phyloP scores from a whole-genome alignment of 1,140 invertebrate species.

The Formica exsecta region DNA sequence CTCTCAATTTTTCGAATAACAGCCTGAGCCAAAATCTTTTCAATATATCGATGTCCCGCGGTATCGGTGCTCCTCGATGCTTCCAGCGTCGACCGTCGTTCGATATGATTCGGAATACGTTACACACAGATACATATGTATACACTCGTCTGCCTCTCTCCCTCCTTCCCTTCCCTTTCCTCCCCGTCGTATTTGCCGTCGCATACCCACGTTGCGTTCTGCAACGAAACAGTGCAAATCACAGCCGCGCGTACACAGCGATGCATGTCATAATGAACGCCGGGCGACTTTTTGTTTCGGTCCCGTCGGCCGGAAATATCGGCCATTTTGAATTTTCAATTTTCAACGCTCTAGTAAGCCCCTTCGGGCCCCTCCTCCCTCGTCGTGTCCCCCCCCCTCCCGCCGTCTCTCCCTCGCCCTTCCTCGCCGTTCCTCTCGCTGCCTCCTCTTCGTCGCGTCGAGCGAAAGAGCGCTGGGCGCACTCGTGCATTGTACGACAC shows the following conservation, averaged over 20 bases:
- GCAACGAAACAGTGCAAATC: conserved; percentile 86
- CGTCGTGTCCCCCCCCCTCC: background rate
- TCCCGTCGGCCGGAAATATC: conserved; percentile 87
- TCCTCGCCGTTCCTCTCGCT: background rate
- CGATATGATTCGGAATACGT: conserved; percentile 43
- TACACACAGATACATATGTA: conserved; percentile 33
- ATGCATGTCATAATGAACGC: conserved; percentile 87
- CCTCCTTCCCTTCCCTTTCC: no score
- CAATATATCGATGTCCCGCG: conserved; percentile 26
- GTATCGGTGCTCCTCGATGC: conserved; percentile 24
- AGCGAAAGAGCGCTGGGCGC: conserved; percentile 28
- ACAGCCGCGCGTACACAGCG: conserved; percentile 84
- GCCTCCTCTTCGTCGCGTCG: conserved; percentile 44
- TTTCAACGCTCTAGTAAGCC: conserved; percentile 87
- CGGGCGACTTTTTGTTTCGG: conserved; percentile 86
- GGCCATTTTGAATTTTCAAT: conserved; percentile 87
- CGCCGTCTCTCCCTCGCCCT: conserved; percentile 7
- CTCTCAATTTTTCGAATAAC: background rate
- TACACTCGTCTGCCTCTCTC: background rate
- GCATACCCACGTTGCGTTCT: conserved; percentile 77
- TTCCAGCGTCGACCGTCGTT: conserved; percentile 33
- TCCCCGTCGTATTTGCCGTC: conserved; percentile 54
- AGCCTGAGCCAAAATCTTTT: background rate
- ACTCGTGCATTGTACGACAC: conserved; percentile 13
- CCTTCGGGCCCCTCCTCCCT: conserved; percentile 75